These are phyloP conservation scores for Temnothorax unifasciatus DNA, from an alignment of 2,888 invertebrate genomes.

Conservation along the genomic window DNA sequence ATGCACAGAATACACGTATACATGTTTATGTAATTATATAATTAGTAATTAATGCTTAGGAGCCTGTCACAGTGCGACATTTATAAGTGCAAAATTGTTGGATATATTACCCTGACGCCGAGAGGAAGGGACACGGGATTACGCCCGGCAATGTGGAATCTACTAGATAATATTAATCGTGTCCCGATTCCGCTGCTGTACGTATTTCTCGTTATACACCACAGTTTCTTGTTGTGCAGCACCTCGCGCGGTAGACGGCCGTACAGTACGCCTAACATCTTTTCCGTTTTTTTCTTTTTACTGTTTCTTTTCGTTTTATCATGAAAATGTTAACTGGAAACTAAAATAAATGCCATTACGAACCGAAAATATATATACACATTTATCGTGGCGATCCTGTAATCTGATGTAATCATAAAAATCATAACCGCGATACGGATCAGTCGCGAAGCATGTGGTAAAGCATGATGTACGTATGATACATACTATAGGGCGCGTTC, in stretches of 20 bases:
- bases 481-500: too few relatives aligned
- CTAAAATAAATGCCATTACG: slow-evolving; percentile 13
- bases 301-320: background rate
- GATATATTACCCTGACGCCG: slow-evolving; percentile 74
- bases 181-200: slow-evolving; percentile 53
- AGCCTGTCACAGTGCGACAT: background rate
- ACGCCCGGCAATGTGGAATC: slow-evolving; percentile 62
- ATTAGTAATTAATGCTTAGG: slow-evolving; percentile 27
- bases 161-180: slow-evolving; percentile 66
- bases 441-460: too few relatives aligned
- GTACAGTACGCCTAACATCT: slow-evolving; percentile 75
- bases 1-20: background rate
- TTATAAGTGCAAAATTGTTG: slow-evolving; percentile 14
- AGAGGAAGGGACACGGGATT: slow-evolving; percentile 50
- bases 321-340: slow-evolving; percentile 39
- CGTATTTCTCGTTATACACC: slow-evolving; percentile 60
- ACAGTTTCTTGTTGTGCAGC: slow-evolving; percentile 63
- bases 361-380: background rate
- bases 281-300: slow-evolving; percentile 11
- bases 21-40: slow-evolving; percentile 2
- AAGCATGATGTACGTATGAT: too few relatives aligned
- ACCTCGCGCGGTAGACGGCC: slow-evolving; percentile 66
- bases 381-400: background rate
- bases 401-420: slow-evolving; percentile 17
- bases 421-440: background rate